Evolutionary conservation across 1,140 invertebrate genomes (phyloP).

Genomic region (Harpegnathos saltator): DNA sequence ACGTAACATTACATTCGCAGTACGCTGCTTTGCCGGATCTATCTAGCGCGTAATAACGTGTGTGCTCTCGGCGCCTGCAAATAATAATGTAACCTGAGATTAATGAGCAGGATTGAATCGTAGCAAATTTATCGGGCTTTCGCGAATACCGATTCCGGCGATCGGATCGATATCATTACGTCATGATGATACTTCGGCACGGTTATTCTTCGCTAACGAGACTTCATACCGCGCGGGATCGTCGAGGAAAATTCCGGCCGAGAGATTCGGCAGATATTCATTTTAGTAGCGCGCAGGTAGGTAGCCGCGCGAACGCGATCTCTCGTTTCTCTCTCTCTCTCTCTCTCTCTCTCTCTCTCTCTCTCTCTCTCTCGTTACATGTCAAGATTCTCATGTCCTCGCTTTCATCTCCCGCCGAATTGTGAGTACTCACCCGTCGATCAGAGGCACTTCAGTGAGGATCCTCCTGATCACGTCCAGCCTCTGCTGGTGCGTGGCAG

Average conservation of each 20-base stretch:
- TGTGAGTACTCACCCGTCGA: constrained; percentile 86
- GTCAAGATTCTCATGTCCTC: too few species aligned
- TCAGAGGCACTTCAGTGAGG: constrained; percentile 88
- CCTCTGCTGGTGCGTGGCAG: constrained; percentile 85
- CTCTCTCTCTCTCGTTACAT: too few species aligned
- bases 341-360: too few species aligned
- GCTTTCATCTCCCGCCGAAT: background rate
- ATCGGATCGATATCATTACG: constrained; percentile 18
- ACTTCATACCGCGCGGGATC: background rate
- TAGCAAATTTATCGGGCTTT: background rate
- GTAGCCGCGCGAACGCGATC: too few species aligned
- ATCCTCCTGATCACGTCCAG: constrained; percentile 87
- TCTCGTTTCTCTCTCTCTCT: too few species aligned
- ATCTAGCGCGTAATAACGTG: background rate
- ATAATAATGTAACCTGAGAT: constrained; percentile 27
- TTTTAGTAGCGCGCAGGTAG: too few species aligned
- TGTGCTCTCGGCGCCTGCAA: background rate
- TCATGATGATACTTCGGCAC: background rate
- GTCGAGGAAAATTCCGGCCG: too few species aligned
- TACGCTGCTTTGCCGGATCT: background rate
- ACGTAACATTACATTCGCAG: constrained; percentile 15
- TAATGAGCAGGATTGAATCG: constrained; percentile 23
- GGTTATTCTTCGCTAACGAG: constrained; percentile 18
- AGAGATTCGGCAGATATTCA: too few species aligned
- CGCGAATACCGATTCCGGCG: background rate